Conservation (phyloP, 35 echinoderm and acorn worm species). For the Apostichopus parvimensis region DNA sequence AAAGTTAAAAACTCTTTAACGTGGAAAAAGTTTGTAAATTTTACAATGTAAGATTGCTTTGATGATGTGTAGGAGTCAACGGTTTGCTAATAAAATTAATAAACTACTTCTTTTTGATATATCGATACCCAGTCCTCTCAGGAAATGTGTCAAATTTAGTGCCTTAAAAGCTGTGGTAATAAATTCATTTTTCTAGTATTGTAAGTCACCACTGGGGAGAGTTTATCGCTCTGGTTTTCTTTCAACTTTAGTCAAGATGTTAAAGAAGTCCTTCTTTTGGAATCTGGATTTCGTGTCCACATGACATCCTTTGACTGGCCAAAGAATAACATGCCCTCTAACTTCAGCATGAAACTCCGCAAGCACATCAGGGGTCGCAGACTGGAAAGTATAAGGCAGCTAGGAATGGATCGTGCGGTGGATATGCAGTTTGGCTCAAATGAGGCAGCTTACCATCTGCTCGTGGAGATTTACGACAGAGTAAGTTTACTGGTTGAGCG, state of each 20-base stretch:
- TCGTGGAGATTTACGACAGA: conserved; percentile 96
- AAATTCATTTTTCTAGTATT: too few relatives aligned
- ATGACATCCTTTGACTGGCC: conserved; percentile 96
- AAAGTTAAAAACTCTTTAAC: too few relatives aligned
- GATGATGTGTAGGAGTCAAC: too few relatives aligned
- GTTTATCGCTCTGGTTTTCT: not conserved
- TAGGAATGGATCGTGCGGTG: conserved; percentile 90
- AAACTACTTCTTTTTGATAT: too few relatives aligned
- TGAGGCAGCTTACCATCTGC: conserved; percentile 98
- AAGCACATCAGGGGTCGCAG: conserved; percentile 81
- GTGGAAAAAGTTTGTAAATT: too few relatives aligned
- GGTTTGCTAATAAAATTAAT: too few relatives aligned
- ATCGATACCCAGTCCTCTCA: too few relatives aligned
- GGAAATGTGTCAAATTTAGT: too few relatives aligned
- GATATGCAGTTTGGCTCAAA: conserved; percentile 96
- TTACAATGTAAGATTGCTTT: too few relatives aligned
- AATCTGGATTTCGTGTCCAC: conserved; percentile 86
- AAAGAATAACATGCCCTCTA: conserved; percentile 94
- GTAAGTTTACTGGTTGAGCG: conserved; percentile 43
- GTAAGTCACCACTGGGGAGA: too few relatives aligned
- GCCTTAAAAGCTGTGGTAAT: too few relatives aligned
- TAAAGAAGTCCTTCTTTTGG: conserved; percentile 88
- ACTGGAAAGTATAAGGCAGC: conserved; percentile 78
- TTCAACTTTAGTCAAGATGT: conserved; percentile 64
- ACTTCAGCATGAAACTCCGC: conserved; percentile 94